Evolutionary conservation across 2,797 vertebrate genomes (phyloP), one percentile per base, ranked within the genome.

Genomic region (Bryconaethiops microstoma): DNA sequence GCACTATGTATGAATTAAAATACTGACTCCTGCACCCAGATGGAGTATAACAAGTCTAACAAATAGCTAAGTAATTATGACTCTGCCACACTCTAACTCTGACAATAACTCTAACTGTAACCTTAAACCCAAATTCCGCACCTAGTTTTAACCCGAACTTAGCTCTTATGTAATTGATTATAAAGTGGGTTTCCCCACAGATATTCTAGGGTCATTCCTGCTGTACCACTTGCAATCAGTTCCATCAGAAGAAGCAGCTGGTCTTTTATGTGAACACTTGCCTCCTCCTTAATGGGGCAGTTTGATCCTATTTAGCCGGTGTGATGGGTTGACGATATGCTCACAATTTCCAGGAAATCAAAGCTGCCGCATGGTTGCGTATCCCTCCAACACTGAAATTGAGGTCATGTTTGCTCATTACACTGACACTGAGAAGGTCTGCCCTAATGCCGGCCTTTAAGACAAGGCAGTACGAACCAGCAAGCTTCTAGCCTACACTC

Each of bases 361-460:
- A 79, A 25, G 68, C 40, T 57, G 13, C 40, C 16, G 21, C 2
- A 23, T 23, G 57, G 63, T 63, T 79, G 77, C 59, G 13, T 39
- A 63, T 39, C 23, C 45, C 25, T 16, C 25, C 35, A 76, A 67
- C 64, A 10, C 39, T 67, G 64, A 39, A 69, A 69, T 70, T 70
- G 54, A 76, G 74, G 48, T 48, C 74, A 65, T 65, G 60, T 65
- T 76, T 65, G 45, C 19, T 39, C 19, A 4, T 52, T 17, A 17
- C 17, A 21, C 45, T 64, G 65, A 67, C 64, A 42, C 64, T 67
- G 64, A 39, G 64, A 17, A 40, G n/a, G 1, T 17, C 62, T 13
- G 9, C 8, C 63, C 35, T 23, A 4, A 12, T 16, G 6, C 16
- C 42, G 40, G 35, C 0, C 17, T 35, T 52, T 76, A 63, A 45